Evolutionary conservation across 2,113 vertebrate species (phyloP), one percentile per base, ranked within the genome.

Genomic region (Daphoenositta chrysoptera): DNA sequence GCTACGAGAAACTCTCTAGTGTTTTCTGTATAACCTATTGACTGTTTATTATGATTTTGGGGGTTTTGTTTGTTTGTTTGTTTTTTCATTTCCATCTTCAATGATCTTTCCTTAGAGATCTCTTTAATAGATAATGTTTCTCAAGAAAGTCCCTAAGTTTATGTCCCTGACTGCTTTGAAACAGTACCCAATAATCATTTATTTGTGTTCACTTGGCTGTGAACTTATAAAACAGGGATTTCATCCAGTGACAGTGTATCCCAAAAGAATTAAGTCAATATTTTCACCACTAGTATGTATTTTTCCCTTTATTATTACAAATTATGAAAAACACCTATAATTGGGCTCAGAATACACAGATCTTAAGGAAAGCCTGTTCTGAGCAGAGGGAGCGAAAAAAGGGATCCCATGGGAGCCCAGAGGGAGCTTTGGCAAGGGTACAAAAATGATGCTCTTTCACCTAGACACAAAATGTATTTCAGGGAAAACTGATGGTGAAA

Each of bases 371-470:
- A 45, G 3, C 0, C 0, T 65, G 7, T 57, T 76, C 33, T 2
- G 2, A 53, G n/a, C 21, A 73, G 15, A 4, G 15, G 1, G 13
- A 39, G 33, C 15, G 37, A 16, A 1, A 6, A 80, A 72, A 9
- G 13, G 11, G 21, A 19, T 60, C 17, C 5, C 0, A 0, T 21
- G 24, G 40, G 9, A 79, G 4, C 20, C 26, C 8, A 5, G 35
- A 37, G 22, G 0, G 3, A 15, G 4, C 6, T 71, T 57, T 80
- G 42, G 4, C 30, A 31, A 33, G 4, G 22, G 9, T 63, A 7
- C 0, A 1, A 73, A 90, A 88, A 58, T 27, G 0, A 40, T 54
- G 17, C 4, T 7, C 13, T 80, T 82, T 72, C 57, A 93, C 16
- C n/a, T 48, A 60, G 12, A 57, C 15, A 15, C 0, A 3, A 89